phyloP scores from a whole-genome alignment of 2,888 invertebrate species.

The Papilio gigon region DNA sequence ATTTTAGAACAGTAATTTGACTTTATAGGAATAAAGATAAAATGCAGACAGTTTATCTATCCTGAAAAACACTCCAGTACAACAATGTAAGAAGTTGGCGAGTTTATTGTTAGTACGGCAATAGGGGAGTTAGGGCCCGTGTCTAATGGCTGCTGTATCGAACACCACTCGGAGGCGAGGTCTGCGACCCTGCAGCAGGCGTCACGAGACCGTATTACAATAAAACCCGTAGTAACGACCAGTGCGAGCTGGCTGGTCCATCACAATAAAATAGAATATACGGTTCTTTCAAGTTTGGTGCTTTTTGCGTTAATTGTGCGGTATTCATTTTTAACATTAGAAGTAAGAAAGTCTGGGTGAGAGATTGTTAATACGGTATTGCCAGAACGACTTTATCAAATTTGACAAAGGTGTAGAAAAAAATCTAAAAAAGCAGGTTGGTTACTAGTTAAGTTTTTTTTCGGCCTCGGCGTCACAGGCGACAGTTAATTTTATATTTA shows the following conservation, averaged over 20 bases:
- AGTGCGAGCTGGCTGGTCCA: neutral
- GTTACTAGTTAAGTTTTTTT: no score
- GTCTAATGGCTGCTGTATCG: constrained; percentile 10
- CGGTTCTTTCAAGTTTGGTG: neutral
- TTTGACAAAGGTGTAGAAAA: no score
- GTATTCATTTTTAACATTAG: no score
- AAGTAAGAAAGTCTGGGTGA: no score
- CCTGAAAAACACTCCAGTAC: neutral
- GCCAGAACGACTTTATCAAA: no score
- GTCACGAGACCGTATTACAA: constrained; percentile 13
- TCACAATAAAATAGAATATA: neutral
- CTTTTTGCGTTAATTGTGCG: neutral
- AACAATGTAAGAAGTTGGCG: constrained; percentile 12
- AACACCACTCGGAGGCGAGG: neutral
- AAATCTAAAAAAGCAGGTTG: no score
- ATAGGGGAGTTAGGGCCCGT: constrained; percentile 22
- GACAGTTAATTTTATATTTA: no score
- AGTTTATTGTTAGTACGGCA: constrained; percentile 10
- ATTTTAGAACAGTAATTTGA: no score
- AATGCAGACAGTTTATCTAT: neutral
- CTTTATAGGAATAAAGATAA: neutral
- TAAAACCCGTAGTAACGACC: neutral
- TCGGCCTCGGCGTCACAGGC: no score
- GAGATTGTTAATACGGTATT: no score
- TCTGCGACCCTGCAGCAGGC: neutral